Base-by-base conservation (phyloP, 2,113 vertebrate genomes). In the Barnardius zonarius region DNA sequence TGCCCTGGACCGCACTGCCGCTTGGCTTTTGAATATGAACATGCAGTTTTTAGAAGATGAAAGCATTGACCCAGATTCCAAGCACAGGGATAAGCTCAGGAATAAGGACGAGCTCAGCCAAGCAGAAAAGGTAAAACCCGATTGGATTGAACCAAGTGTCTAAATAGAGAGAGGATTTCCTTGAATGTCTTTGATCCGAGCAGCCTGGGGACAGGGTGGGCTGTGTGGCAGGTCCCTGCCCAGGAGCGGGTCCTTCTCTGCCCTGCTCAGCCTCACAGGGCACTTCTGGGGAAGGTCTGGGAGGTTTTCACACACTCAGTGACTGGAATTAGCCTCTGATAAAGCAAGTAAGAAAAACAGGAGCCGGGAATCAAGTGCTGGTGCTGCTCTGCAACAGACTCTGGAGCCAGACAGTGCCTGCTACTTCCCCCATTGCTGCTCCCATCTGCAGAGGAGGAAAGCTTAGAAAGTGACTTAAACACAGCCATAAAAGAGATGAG, bases 1-100 rank as follows among this genome's bases (percentile, higher is more conserved):
- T 98, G 99, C 99, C 97, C 97, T 99, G 99, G 99, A 99, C 98
- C 99, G 99, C 98, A 99, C 99, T 79, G 99, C 99, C 85, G 99
- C 99, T 97, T 99, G 99, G 99, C 99, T 99, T 94, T 98, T 99
- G 99, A 99, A 99, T 98, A 99, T 99, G 99, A 99, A 99, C 97
- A 98, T 99, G 97, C 99, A 99, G 97, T 99, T 98, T 98, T 98
- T 99, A 98, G 99, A 99, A 98, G 99, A 99, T 98, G 99, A 99
- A 98, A 98, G 98, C 97, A 98, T 98, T 98, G 99, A 99, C 98
- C 97, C 98, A 95, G 99, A 99, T 95, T 98, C 98, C 98, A 99
- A 99, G 96, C 98, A 97, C 98, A 98, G 98, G 98, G 98, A 98
- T 96, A 98, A 98, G 97, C 97, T 98, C 98, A 99, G 98, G 98